These are phyloP conservation scores for Congeria kusceri DNA, from an alignment of 2,888 invertebrate species.

Conservation along the genomic window DNA sequence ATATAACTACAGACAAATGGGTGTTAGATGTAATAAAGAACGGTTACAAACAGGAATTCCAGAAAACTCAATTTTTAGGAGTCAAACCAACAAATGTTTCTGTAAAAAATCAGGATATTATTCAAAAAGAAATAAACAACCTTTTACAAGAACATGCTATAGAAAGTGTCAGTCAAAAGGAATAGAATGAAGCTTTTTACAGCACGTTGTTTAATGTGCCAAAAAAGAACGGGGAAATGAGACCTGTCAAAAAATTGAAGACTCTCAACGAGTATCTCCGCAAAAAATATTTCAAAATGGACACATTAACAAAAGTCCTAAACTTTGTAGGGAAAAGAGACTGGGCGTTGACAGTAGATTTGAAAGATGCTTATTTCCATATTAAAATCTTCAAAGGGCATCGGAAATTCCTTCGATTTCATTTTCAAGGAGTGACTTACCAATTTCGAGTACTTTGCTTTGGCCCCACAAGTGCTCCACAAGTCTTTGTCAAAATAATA, in stretches of 20 bases:
- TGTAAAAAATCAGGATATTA: conserved; percentile 13
- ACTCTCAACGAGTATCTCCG: background rate
- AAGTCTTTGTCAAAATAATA: no score
- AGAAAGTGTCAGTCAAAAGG: conserved; percentile 19
- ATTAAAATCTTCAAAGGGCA: no score
- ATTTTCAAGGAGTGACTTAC: no score
- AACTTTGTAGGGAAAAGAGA: no score
- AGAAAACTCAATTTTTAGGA: conserved; percentile 26
- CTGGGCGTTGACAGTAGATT: no score
- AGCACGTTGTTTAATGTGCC: conserved; percentile 42
- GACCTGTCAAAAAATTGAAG: background rate
- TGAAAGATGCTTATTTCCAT: no score
- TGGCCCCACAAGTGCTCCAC: no score
- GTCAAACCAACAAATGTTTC: conserved; percentile 28
- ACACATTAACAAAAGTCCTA: no score
- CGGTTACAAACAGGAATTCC: conserved; percentile 31
- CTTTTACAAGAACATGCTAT: conserved; percentile 41
- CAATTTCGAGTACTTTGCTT: no score
- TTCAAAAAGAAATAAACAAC: conserved; percentile 29
- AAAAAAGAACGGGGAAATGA: conserved; percentile 25
- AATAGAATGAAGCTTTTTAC: conserved; percentile 42
- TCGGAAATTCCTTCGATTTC: no score
- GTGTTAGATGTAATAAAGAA: background rate
- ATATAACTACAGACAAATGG: conserved; percentile 3
- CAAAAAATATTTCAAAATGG: no score